Conservation (phyloP, 1,140 invertebrate species). For the Euschistus heros region DNA sequence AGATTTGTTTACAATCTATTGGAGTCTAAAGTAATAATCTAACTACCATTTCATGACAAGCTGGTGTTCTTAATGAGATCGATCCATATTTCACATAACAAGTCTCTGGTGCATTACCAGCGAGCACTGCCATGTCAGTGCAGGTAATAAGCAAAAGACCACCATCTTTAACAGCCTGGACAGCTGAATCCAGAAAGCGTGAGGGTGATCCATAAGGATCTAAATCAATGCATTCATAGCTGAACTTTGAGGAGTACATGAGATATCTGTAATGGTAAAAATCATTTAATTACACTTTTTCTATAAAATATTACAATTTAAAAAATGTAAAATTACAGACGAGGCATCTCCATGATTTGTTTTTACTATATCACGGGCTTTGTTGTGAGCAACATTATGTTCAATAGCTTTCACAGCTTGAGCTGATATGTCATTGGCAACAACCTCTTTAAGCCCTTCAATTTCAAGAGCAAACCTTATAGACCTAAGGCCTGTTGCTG, state of each 20-base stretch:
- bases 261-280: constrained; percentile 2
- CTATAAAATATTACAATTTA: background rate
- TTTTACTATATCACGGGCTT: constrained; percentile 59
- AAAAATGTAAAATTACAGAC: constrained; percentile 40
- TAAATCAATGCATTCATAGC: constrained; percentile 84
- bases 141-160: constrained; percentile 88
- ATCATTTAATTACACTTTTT: background rate
- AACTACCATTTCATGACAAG: constrained; percentile 87
- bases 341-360: constrained; percentile 70
- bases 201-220: constrained; percentile 96
- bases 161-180: constrained; percentile 62
- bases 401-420: constrained; percentile 78
- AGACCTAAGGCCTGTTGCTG: constrained; percentile 88
- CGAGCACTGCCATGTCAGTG: constrained; percentile 95
- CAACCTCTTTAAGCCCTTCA: constrained; percentile 62
- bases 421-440: constrained; percentile 90
- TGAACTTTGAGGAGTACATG: constrained; percentile 10
- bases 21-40: background rate
- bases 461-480: constrained; percentile 95
- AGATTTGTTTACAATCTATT: background rate
- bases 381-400: constrained; percentile 69
- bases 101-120: constrained; percentile 89
- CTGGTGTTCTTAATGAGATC: constrained; percentile 71
- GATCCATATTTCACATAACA: constrained; percentile 92
- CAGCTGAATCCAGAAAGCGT: constrained; percentile 83